phyloP scores from a whole-genome alignment of 2,888 invertebrate species.

The Spilarctia lutea region DNA sequence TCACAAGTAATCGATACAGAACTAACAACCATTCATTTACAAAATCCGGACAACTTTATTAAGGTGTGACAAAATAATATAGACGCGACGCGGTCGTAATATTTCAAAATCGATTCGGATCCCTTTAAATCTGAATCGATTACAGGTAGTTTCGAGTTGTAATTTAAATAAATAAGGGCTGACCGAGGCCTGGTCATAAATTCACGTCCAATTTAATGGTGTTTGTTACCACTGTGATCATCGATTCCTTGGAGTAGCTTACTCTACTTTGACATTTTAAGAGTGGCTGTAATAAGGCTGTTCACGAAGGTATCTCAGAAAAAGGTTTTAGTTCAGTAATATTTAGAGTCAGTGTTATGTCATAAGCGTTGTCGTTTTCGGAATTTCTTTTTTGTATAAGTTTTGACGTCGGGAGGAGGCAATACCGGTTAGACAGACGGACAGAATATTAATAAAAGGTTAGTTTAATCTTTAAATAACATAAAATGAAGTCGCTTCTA shows the following conservation, averaged over 20 bases:
- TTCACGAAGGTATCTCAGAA: neutral
- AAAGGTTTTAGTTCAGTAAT: neutral
- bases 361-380: neutral
- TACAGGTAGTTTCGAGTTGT: constrained; percentile 60
- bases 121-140: constrained; percentile 53
- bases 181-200: constrained; percentile 59
- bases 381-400: neutral
- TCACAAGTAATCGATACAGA: constrained; percentile 10
- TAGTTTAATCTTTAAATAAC: too few species aligned
- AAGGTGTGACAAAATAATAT: constrained; percentile 49
- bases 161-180: constrained; percentile 70
- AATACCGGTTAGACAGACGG: too few species aligned
- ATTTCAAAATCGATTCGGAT: constrained; percentile 53
- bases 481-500: too few species aligned
- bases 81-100: constrained; percentile 30
- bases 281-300: constrained; percentile 6
- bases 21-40: constrained; percentile 23
- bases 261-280: constrained; percentile 9
- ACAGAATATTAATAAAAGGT: too few species aligned
- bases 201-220: constrained; percentile 66
- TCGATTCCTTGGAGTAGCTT: constrained; percentile 11
- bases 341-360: neutral
- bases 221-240: constrained; percentile 57
- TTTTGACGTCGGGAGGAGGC: neutral
- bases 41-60: constrained; percentile 35